Conservation (phyloP, 2,113 vertebrate genomes). For the Rhadina sibilatrix region DNA sequence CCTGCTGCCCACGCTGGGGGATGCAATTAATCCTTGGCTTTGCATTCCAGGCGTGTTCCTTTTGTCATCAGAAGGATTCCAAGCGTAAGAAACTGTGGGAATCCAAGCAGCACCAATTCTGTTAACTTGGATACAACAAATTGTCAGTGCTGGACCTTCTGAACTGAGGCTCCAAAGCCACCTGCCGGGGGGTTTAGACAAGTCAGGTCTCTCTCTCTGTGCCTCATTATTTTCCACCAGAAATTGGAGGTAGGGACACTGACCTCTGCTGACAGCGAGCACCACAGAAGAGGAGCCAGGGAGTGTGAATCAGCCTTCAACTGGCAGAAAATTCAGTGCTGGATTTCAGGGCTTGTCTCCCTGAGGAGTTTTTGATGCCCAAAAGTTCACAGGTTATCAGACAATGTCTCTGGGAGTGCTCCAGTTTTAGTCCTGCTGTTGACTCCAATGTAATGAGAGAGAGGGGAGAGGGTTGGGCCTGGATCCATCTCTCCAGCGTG, state of each 20-base stretch:
- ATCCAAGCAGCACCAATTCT: not conserved
- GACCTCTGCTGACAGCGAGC: not conserved
- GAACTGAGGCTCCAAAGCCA: not conserved
- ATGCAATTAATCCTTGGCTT: not conserved
- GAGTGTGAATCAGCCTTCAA: not conserved
- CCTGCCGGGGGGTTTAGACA: not conserved
- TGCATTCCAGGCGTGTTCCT: not conserved
- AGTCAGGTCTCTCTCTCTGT: not conserved
- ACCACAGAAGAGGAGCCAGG: not conserved
- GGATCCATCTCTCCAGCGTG: not conserved
- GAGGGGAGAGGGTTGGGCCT: not conserved
- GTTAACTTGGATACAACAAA: not conserved
- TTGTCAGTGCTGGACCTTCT: not conserved
- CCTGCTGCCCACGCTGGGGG: not conserved
- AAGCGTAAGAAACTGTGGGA: not conserved
- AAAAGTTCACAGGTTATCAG: not conserved
- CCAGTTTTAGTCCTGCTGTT: not conserved
- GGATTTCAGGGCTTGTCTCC: not conserved
- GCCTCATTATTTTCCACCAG: constrained; percentile 19
- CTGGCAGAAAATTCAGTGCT: not conserved
- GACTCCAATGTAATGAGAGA: not conserved
- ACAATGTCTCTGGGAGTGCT: not conserved
- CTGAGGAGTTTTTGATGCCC: not conserved
- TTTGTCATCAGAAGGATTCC: not conserved
- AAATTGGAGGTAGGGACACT: not conserved